These are phyloP conservation scores for Drosophila orosa DNA, from an alignment of 1,140 invertebrate species.

Conservation along the genomic window DNA sequence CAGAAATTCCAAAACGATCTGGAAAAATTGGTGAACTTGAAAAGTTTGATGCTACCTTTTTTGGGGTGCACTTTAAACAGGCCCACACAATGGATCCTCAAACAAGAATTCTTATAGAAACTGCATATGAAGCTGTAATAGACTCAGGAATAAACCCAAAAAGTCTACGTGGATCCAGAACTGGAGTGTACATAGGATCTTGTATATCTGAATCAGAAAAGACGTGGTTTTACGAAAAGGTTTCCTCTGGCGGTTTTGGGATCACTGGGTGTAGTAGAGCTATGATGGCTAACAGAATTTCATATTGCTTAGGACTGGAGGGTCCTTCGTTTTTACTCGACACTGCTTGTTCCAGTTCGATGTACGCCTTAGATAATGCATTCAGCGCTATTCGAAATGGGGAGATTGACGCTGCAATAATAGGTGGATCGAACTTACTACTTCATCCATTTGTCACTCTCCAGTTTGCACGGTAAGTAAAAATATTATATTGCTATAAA, in stretches of 20 bases:
- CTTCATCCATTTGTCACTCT: constrained; percentile 94
- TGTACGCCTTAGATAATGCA: constrained; percentile 93
- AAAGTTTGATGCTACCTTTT: constrained; percentile 87
- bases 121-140: constrained; percentile 84
- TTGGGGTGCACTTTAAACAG: constrained; percentile 85
- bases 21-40: constrained; percentile 88
- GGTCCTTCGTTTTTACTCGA: constrained; percentile 94
- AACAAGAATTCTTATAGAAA: constrained; percentile 85
- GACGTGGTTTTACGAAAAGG: constrained; percentile 89
- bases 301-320: constrained; percentile 89
- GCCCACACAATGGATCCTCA: constrained; percentile 86
- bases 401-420: constrained; percentile 93
- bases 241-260: constrained; percentile 86
- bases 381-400: constrained; percentile 90
- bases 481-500: not conserved
- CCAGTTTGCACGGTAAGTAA: constrained; percentile 89
- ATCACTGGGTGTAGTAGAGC: constrained; percentile 93
- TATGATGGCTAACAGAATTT: constrained; percentile 96
- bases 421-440: constrained; percentile 92
- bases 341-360: constrained; percentile 95
- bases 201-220: constrained; percentile 91
- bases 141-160: constrained; percentile 84
- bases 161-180: constrained; percentile 88
- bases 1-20: constrained; percentile 88
- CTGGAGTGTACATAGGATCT: constrained; percentile 91